Evolutionary conservation across 2,797 vertebrate species (phyloP).

Genomic region (Sparidentex hasta): DNA sequence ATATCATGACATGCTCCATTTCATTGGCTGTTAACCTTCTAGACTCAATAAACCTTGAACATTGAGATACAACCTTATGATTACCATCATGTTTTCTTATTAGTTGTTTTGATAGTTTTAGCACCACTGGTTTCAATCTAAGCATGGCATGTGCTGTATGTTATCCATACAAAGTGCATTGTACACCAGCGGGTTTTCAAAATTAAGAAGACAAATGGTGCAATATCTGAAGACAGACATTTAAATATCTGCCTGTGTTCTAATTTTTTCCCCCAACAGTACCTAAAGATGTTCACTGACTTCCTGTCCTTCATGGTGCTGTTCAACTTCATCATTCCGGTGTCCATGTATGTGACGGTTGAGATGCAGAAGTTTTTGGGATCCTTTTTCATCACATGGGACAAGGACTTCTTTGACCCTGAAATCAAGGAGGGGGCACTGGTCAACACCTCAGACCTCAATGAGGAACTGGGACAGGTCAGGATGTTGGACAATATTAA

Average conservation of each 20-base stretch:
- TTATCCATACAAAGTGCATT: background rate
- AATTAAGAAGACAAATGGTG: background rate
- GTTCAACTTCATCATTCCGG: slow-evolving; percentile 99
- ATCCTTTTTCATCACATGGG: slow-evolving; percentile 98
- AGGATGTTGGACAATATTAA: slow-evolving; percentile 15
- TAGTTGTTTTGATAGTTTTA: slow-evolving; percentile 2
- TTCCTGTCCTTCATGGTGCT: slow-evolving; percentile 99
- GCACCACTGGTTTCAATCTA: background rate
- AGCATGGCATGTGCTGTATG: background rate
- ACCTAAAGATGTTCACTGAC: slow-evolving; percentile 97
- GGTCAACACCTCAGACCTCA: slow-evolving; percentile 98
- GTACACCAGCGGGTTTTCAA: background rate
- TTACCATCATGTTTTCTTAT: background rate
- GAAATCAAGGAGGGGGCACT: slow-evolving; percentile 95
- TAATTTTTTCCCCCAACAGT: slow-evolving; percentile 78
- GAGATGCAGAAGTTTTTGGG: slow-evolving; percentile 99
- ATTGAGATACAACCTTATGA: background rate
- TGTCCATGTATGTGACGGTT: slow-evolving; percentile 99
- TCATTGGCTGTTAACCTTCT: slow-evolving; percentile 38
- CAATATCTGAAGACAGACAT: background rate
- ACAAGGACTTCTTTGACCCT: slow-evolving; percentile 95
- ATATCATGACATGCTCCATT: slow-evolving; percentile 1
- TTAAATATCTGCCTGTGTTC: background rate
- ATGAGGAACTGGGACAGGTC: slow-evolving; percentile 98
- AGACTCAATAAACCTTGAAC: slow-evolving; percentile 12